These are phyloP conservation scores for Reticulitermes lucifugus DNA, from an alignment of 2,888 invertebrate species.

Conservation along the genomic window DNA sequence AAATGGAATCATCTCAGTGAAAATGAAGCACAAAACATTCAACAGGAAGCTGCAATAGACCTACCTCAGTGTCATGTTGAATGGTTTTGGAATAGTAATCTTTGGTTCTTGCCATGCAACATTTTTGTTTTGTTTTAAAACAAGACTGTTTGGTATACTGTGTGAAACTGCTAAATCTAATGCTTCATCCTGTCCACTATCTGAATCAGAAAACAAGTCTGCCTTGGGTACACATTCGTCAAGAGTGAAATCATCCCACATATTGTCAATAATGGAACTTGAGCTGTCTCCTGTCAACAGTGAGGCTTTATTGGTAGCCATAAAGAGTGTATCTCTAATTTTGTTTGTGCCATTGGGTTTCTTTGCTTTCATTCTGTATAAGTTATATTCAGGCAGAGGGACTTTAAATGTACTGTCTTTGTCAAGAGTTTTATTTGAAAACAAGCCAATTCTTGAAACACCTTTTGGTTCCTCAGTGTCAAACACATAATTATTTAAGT, in stretches of 20 bases:
- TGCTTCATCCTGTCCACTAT: slow-evolving; percentile 46
- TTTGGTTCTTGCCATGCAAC: slow-evolving; percentile 55
- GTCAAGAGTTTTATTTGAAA: no score
- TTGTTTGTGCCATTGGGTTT: slow-evolving; percentile 42
- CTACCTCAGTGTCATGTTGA: slow-evolving; percentile 78
- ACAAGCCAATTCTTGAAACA: neutral
- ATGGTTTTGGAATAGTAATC: slow-evolving; percentile 75
- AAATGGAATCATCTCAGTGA: no score
- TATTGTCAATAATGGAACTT: slow-evolving; percentile 46
- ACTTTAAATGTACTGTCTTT: neutral
- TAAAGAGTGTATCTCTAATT: slow-evolving; percentile 41
- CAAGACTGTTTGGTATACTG: slow-evolving; percentile 69
- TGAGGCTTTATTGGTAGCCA: neutral
- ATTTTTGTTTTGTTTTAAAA: slow-evolving; percentile 46
- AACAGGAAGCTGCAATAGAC: slow-evolving; percentile 16
- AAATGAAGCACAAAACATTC: no score
- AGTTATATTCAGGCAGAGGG: neutral
- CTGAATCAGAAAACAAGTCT: slow-evolving; percentile 49
- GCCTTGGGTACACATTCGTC: slow-evolving; percentile 44
- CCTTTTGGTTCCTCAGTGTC: neutral
- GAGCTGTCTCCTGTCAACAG: slow-evolving; percentile 13
- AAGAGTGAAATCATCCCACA: slow-evolving; percentile 49
- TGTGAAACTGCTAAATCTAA: slow-evolving; percentile 60
- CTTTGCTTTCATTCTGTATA: slow-evolving; percentile 28
- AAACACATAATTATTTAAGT: slow-evolving; percentile 23